These are phyloP conservation scores for Apteryx owenii DNA, from an alignment of 2,113 vertebrate genomes.

Conservation along the genomic window DNA sequence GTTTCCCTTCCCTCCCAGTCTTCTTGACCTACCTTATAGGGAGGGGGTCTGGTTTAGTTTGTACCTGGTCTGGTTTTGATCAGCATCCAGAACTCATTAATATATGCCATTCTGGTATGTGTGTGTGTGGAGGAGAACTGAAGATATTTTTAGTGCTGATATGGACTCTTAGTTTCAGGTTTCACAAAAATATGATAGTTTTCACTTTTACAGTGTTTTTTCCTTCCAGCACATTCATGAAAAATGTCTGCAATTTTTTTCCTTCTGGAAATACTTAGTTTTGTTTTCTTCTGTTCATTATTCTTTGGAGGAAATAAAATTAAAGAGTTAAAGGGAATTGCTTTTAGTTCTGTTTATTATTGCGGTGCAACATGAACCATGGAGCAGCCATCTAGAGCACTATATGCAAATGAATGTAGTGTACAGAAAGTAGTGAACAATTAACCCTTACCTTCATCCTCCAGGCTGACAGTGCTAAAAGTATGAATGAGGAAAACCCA, in stretches of 20 bases:
- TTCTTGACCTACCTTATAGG: constrained; percentile 52
- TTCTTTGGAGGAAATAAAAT: neutral
- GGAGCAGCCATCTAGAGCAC: neutral
- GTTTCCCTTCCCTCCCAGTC: constrained; percentile 41
- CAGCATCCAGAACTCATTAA: neutral
- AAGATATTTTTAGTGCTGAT: neutral
- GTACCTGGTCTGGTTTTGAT: constrained; percentile 34
- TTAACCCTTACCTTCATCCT: neutral
- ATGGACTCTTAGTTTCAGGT: neutral
- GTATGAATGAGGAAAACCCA: neutral
- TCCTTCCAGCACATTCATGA: neutral
- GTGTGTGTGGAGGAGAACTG: neutral
- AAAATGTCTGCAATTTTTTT: neutral
- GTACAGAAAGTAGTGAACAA: neutral
- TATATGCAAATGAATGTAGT: neutral
- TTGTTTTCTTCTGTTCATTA: neutral
- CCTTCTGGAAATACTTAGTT: neutral
- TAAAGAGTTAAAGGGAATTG: neutral
- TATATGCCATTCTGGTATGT: neutral
- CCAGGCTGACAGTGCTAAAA: neutral
- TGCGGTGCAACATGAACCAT: neutral
- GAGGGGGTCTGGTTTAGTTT: constrained; percentile 15
- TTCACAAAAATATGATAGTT: neutral
- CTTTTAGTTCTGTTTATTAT: constrained; percentile 8
- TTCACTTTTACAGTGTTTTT: neutral